Conservation (phyloP, 2,113 vertebrate genomes). For the Galeopterus variegatus region DNA sequence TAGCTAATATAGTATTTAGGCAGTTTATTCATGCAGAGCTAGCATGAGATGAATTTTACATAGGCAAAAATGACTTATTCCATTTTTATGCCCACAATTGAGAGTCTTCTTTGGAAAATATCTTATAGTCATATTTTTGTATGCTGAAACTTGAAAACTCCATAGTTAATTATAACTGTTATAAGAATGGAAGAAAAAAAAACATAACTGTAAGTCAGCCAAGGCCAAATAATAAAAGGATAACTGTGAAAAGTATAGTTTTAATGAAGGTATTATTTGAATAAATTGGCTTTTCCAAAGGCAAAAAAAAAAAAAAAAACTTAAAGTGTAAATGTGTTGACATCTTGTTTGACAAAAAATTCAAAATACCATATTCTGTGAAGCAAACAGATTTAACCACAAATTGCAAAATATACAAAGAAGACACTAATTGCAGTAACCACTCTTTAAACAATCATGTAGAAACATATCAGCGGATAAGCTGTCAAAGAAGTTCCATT, state of each 20-base stretch:
- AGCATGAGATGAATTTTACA: background rate
- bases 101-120: background rate
- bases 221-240: slow-evolving; percentile 38
- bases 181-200: background rate
- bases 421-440: slow-evolving; percentile 76
- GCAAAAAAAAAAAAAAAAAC: background rate
- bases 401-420: slow-evolving; percentile 62
- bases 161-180: slow-evolving; percentile 2
- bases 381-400: slow-evolving; percentile 68
- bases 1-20: background rate
- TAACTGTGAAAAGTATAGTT: slow-evolving; percentile 45
- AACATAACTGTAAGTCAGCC: background rate
- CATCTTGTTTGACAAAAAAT: slow-evolving; percentile 63
- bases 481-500: slow-evolving; percentile 67
- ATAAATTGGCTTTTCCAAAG: slow-evolving; percentile 45
- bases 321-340: slow-evolving; percentile 70
- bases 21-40: slow-evolving; percentile 26
- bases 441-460: slow-evolving; percentile 50
- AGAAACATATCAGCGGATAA: slow-evolving; percentile 51
- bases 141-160: background rate
- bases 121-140: background rate
- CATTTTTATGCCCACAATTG: background rate
- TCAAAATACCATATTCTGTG: slow-evolving; percentile 53
- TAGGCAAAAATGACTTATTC: slow-evolving; percentile 40
- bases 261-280: slow-evolving; percentile 59